These are phyloP conservation scores for Halisarca cf. caerulea DNA, from an alignment of 37 sponge, comb jelly and placozoan species.

Conservation along the genomic window DNA sequence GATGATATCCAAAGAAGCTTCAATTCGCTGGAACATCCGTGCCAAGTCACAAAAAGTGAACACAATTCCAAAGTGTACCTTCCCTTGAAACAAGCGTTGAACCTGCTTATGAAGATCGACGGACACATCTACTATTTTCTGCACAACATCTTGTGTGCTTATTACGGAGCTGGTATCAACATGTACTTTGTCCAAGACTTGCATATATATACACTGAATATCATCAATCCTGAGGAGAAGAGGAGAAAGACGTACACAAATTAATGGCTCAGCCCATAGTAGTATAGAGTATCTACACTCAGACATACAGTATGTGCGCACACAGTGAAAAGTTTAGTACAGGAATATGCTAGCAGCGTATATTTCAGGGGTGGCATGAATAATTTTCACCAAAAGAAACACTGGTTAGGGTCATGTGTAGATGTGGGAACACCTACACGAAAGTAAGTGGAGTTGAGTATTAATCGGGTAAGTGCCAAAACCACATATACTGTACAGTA, in stretches of 20 bases:
- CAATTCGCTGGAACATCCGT: not conserved
- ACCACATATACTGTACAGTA: too few relatives aligned
- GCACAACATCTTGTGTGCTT: not conserved
- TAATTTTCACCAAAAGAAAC: too few relatives aligned
- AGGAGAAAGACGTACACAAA: not conserved
- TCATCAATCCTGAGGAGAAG: not conserved
- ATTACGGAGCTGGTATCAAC: not conserved
- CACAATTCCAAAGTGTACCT: not conserved
- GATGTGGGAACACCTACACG: too few relatives aligned
- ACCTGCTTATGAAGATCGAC: constrained; percentile 14
- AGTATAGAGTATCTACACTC: too few relatives aligned
- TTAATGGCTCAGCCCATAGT: too few relatives aligned
- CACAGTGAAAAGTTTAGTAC: too few relatives aligned
- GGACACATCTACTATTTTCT: constrained; percentile 18
- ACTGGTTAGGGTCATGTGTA: too few relatives aligned
- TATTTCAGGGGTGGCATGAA: too few relatives aligned
- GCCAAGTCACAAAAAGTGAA: constrained; percentile 9
- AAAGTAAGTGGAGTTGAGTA: too few relatives aligned
- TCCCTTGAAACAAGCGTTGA: not conserved
- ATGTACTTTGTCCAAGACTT: not conserved
- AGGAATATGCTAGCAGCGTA: too few relatives aligned
- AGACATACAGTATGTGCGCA: too few relatives aligned
- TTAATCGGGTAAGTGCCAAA: too few relatives aligned
- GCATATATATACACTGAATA: not conserved
- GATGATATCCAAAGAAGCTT: not conserved